Base-by-base conservation (phyloP, 2,797 vertebrate genomes). In the Myotis findleyi region DNA sequence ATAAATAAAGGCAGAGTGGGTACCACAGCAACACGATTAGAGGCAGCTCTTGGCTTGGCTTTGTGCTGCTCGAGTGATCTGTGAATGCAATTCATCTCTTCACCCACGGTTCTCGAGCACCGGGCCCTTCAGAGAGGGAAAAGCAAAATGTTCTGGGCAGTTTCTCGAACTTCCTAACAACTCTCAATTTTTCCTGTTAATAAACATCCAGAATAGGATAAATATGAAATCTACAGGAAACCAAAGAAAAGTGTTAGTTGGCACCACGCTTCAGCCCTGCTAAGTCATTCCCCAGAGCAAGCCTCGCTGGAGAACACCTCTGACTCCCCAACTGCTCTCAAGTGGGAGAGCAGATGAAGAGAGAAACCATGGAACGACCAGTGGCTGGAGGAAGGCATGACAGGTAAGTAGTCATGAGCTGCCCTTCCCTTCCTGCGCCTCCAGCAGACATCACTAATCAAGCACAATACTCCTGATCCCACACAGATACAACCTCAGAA, bases 1-100 rank as follows among this genome's bases (percentile, higher is more conserved):
- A 62, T 53, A 93, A 89, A 96, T 73, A 95, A 62, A 94, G 49
- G 79, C 86, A 93, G 93, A 91, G 81, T 30, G 76, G 41, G 25
- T 59, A 38, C 76, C 44, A 72, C 17, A 62, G 80, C 47, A 64
- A 17, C 16, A 33, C 57, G 30, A 53, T 71, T 23, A 25, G 66
- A 92, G 27, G 38, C 57, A 93, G 91, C 79, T 36, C 64, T 90
- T 62, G 23, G 55, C 55, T 82, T 86, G 77, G 79, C 59, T 95
- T 93, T 75, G 66, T 51, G 68, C 41, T 23, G 21, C 36, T 88
- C 77, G 64, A 83, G 69, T 10, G 75, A 89, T 38, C 91, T 55
- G 9, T 30, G 57, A 91, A 38, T 36, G 38, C 23, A 87, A 33
- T 49, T 77, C 72, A 68, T 71, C 79, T 66, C 86, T 23, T 49